Conservation (phyloP, 2,797 vertebrate species). For the Peromyscus nudipes region DNA sequence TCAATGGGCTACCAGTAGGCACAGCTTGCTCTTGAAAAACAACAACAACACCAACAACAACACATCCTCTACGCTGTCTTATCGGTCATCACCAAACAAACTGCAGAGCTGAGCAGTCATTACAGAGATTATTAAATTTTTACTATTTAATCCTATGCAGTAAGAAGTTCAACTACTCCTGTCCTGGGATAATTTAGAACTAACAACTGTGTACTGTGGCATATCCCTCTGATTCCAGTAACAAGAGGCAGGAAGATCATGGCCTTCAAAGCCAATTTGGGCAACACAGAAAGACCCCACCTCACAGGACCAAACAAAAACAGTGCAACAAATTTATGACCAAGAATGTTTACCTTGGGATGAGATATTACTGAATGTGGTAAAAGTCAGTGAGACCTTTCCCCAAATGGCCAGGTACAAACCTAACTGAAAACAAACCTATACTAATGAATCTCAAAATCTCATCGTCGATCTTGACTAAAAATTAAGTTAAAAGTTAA, state of each 20-base stretch:
- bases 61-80: not conserved
- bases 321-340: not conserved
- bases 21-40: constrained; percentile 24
- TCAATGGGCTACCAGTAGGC: not conserved
- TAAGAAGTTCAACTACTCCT: not conserved
- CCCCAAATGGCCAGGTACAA: constrained; percentile 54
- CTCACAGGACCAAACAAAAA: not conserved
- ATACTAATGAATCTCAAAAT: constrained; percentile 59
- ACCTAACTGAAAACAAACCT: constrained; percentile 18
- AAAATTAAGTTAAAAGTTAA: constrained; percentile 51
- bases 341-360: not conserved
- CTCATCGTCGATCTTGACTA: not conserved
- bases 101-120: not conserved
- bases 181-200: constrained; percentile 40
- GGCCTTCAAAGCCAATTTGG: not conserved
- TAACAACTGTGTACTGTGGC: not conserved
- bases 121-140: not conserved
- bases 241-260: not conserved
- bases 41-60: too few relatives aligned
- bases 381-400: not conserved
- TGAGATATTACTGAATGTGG: not conserved
- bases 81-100: not conserved
- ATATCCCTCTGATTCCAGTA: not conserved
- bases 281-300: not conserved
- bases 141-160: not conserved